Evolutionary conservation across 1,140 invertebrate genomes (phyloP), one percentile per base, ranked within the genome.

Genomic region (Macrotrachela quadricornifera): DNA sequence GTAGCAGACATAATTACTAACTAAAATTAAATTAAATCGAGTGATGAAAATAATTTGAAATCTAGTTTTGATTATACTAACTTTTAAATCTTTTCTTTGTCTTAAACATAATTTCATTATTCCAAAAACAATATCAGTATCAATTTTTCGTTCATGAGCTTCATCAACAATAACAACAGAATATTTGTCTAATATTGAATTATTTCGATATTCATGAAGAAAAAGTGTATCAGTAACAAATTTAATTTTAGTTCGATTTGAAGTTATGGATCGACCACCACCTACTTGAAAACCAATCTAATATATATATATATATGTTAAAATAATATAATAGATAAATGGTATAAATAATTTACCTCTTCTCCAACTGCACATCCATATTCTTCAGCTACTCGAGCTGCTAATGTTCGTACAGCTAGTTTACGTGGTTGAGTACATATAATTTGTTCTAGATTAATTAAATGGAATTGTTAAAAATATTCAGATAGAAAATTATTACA

Each of bases 221-320:
- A 95, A 71, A 82, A 92, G 91, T 55, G 88, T 88, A 74, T 94
- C 90, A 46, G 88, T 94, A 60, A 91, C 70, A 71, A 81, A 94
- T 65, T 75, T 73, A 10, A 92, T 77, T 70, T 79, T 80, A 1
- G 87, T 92, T 49, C 73, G 69, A 0, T 74, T 60, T 46, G 78
- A 80, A 0, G 80, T n/a, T n/a, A n/a, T n/a, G n/a, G n/a, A n/a
- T n/a, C n/a, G n/a, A n/a, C n/a, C n/a, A n/a, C n/a, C n/a, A n/a
- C n/a, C n/a, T n/a, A n/a, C n/a, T n/a, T n/a, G n/a, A n/a, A n/a
- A n/a, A n/a, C n/a, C n/a, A n/a, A n/a, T n/a, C n/a, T n/a, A n/a
- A n/a, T n/a, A n/a, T n/a, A n/a, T n/a, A n/a, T n/a, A n/a, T n/a
- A n/a, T n/a, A n/a, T n/a, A n/a, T n/a, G n/a, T n/a, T n/a, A n/a